A percentile compares a stretch with the other conserved stretches of the same genome.
Evolutionary conservation across 2,888 invertebrate species (phyloP).

Genomic region (Diloba caeruleocephala): DNA sequence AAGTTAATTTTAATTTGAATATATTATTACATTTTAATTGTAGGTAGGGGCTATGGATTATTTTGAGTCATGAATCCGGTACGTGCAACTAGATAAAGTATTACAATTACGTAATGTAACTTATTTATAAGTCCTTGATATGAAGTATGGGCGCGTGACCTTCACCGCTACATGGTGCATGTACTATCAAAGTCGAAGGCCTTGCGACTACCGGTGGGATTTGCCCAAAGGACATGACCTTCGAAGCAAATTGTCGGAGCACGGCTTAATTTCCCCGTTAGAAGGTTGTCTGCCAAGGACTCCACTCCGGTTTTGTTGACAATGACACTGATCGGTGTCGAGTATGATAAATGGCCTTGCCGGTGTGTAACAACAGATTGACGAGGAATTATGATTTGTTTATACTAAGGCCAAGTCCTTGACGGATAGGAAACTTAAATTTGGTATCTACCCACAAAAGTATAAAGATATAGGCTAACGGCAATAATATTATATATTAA

Average conservation of each 20-base stretch:
- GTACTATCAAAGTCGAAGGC: slow-evolving; percentile 53
- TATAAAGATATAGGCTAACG: too few relatives aligned
- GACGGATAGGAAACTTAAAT: slow-evolving; percentile 6
- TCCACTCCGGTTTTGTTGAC: slow-evolving; percentile 47
- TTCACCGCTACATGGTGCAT: slow-evolving; percentile 37
- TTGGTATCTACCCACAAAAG: slow-evolving; percentile 6
- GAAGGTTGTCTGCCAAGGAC: slow-evolving; percentile 62
- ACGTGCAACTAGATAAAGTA: slow-evolving; percentile 32
- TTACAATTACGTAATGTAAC: slow-evolving; percentile 7
- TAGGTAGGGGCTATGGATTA: too few relatives aligned
- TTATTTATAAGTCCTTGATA: slow-evolving; percentile 39
- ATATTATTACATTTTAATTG: too few relatives aligned
- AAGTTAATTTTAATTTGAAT: too few relatives aligned
- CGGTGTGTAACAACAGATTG: slow-evolving; percentile 37
- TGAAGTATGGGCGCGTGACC: slow-evolving; percentile 26
- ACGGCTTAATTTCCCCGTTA: slow-evolving; percentile 52
- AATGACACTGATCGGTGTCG: slow-evolving; percentile 55
- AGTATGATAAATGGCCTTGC: slow-evolving; percentile 53
- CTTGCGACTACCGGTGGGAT: slow-evolving; percentile 50
- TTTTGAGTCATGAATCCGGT: slow-evolving; percentile 12
- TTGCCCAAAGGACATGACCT: slow-evolving; percentile 66
- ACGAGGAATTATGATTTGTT: slow-evolving; percentile 31
- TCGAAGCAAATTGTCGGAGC: slow-evolving; percentile 58
- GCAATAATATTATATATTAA: too few relatives aligned
- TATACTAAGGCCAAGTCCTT: slow-evolving; percentile 17